These are phyloP conservation scores for Limenitis arthemis DNA, from an alignment of 2,888 invertebrate species.

Conservation along the genomic window DNA sequence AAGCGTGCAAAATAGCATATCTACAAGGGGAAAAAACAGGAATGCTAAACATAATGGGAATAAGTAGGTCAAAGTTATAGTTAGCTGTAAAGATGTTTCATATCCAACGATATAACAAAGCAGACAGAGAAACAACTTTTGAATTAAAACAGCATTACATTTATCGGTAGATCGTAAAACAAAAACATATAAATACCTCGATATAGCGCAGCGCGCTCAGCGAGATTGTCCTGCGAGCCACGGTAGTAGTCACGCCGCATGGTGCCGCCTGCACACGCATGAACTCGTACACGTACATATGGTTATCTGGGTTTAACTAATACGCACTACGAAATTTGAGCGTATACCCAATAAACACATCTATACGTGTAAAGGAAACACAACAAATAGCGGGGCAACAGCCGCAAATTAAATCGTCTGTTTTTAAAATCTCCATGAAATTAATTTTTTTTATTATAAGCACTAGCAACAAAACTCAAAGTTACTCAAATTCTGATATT, in stretches of 20 bases:
- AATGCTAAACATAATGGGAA: too few relatives aligned
- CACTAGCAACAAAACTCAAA: background rate
- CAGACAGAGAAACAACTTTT: too few relatives aligned
- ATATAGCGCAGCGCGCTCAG: slow-evolving; percentile 79
- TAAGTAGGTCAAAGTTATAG: too few relatives aligned
- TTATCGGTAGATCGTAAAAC: background rate
- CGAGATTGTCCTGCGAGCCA: slow-evolving; percentile 92
- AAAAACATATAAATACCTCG: slow-evolving; percentile 71
- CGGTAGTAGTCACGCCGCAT: slow-evolving; percentile 93
- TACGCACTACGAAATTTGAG: too few relatives aligned
- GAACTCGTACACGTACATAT: slow-evolving; percentile 10
- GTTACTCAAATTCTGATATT: background rate
- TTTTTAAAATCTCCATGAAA: too few relatives aligned
- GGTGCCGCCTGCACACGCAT: slow-evolving; percentile 55
- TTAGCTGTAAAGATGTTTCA: too few relatives aligned
- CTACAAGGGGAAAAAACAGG: too few relatives aligned
- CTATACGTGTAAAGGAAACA: too few relatives aligned
- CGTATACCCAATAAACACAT: too few relatives aligned
- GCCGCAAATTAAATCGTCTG: slow-evolving; percentile 5
- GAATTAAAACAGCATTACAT: background rate
- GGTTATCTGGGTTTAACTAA: background rate
- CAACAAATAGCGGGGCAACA: background rate
- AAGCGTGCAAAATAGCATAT: too few relatives aligned
- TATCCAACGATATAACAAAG: too few relatives aligned
- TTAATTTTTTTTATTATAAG: background rate